phyloP scores from a whole-genome alignment of 2,797 vertebrate species.

The Enteromius viviparus region DNA sequence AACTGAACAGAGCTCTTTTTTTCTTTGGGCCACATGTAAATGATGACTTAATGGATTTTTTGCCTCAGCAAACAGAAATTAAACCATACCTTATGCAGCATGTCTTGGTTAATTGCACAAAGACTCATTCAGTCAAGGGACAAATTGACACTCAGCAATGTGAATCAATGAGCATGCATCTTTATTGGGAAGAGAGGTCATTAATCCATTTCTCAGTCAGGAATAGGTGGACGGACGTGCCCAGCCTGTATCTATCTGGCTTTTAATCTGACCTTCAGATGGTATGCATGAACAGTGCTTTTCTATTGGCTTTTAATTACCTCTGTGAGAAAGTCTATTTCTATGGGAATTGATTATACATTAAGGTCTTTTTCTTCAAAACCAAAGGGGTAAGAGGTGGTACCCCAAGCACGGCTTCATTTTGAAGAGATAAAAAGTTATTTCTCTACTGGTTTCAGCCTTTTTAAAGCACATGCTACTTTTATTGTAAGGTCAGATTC shows the following conservation, averaged over 20 bases:
- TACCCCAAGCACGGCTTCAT: conserved; percentile 16
- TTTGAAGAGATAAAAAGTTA: conserved; percentile 10
- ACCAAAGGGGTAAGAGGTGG: background rate
- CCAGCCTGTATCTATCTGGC: conserved; percentile 21
- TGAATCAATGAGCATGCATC: conserved; percentile 50
- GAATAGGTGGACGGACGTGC: conserved; percentile 23
- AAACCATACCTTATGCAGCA: conserved; percentile 42
- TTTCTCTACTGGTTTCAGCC: background rate
- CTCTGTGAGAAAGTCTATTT: conserved; percentile 48
- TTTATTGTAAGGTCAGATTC: background rate
- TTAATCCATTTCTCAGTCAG: conserved; percentile 33
- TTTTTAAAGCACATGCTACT: background rate
- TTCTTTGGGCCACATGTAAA: conserved; percentile 32
- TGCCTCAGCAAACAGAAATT: conserved; percentile 49
- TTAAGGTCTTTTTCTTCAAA: conserved; percentile 38
- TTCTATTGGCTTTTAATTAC: conserved; percentile 57
- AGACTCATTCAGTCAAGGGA: conserved; percentile 51
- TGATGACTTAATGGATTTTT: conserved; percentile 48
- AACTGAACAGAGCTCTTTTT: background rate
- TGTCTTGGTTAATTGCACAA: conserved; percentile 47
- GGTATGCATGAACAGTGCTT: conserved; percentile 32
- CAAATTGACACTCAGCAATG: conserved; percentile 55
- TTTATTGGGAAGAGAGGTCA: conserved; percentile 13
- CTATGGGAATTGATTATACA: conserved; percentile 53
- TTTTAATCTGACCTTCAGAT: conserved; percentile 51